Percentiles rank a stretch among this genome's conserved stretches.
These are phyloP conservation scores for Tetramorium parvispinum DNA, from an alignment of 1,140 invertebrate species.

Conservation along the genomic window DNA sequence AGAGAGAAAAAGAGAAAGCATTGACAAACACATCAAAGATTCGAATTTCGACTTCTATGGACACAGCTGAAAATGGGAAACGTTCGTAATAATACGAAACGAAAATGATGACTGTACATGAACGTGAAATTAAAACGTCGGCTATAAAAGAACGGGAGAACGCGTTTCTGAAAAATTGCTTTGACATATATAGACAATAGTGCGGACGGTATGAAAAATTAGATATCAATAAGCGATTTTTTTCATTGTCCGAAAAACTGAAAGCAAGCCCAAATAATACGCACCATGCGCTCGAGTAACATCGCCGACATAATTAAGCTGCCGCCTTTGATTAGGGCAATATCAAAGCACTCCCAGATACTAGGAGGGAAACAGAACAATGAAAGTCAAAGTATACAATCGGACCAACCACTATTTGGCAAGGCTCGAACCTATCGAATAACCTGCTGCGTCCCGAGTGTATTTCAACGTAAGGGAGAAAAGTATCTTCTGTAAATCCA, in stretches of 20 bases:
- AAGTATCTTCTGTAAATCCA: conserved; percentile 47
- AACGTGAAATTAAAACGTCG: conserved; percentile 6
- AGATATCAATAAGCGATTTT: conserved; percentile 64
- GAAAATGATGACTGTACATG: neutral
- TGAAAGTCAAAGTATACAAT: conserved; percentile 39
- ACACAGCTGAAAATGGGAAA: neutral
- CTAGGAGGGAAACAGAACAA: neutral
- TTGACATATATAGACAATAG: neutral
- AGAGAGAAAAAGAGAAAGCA: neutral
- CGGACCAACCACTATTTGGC: conserved; percentile 58
- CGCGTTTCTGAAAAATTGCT: neutral
- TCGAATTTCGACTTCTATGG: conserved; percentile 14
- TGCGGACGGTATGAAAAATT: conserved; percentile 66
- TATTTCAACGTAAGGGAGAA: conserved; percentile 41
- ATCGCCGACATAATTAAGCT: conserved; percentile 17
- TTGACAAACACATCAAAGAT: conserved; percentile 28
- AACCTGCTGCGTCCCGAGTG: conserved; percentile 52
- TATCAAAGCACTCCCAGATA: neutral
- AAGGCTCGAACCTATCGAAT: conserved; percentile 64
- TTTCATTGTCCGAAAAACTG: conserved; percentile 48
- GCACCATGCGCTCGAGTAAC: neutral
- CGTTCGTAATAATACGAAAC: neutral
- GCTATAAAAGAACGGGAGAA: conserved; percentile 13
- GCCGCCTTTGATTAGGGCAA: conserved; percentile 47
- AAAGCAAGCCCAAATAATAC: conserved; percentile 4